Evolutionary conservation across 2,113 vertebrate genomes (phyloP), one percentile per base, ranked within the genome.

Genomic region (Nestor notabilis): DNA sequence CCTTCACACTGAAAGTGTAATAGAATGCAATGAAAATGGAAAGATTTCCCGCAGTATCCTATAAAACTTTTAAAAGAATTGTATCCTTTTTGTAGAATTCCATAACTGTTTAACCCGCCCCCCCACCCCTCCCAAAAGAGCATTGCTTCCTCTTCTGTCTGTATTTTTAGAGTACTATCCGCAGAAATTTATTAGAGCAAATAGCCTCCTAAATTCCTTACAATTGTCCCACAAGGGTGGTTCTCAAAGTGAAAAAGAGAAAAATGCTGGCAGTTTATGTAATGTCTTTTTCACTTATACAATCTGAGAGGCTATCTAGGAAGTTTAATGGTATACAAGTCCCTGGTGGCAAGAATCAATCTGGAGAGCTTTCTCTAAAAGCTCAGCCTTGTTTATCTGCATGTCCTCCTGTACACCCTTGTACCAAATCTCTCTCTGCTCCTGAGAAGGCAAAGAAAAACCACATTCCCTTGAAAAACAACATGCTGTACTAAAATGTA

Each of bases 171-270:
- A 95, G 58, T 76, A 65, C 39, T 87, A 41, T 77, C 49, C 17
- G 0, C 74, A 94, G 61, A 75, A 95, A 95, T 6, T 16, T 87
- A 5, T 13, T 83, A 89, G 72, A 94, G 90, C 52, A 72, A 87
- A 64, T 65, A n/a, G n/a, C 31, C 33, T 72, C 90, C 63, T 84
- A 84, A 94, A 95, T 96, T 92, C 77, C 74, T 95, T 89, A 58
- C 19, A 90, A 93, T 15, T 76, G 33, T 91, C 88, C 80, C 94
- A 79, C 47, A 94, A 90, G 88, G 24, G 86, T 89, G 83, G 69
- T 94, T 96, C 88, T 95, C 74, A 72, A 81, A 89, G 68, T 33
- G 39, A 91, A 89, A 91, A 89, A 87, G 68, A 93, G 88, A 92
- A 94, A 87, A 94, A 89, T 95, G 50, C 27, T 93, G 92, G 61